phyloP scores from a whole-genome alignment of 2,113 vertebrate species.

The Tyrannus savana region DNA sequence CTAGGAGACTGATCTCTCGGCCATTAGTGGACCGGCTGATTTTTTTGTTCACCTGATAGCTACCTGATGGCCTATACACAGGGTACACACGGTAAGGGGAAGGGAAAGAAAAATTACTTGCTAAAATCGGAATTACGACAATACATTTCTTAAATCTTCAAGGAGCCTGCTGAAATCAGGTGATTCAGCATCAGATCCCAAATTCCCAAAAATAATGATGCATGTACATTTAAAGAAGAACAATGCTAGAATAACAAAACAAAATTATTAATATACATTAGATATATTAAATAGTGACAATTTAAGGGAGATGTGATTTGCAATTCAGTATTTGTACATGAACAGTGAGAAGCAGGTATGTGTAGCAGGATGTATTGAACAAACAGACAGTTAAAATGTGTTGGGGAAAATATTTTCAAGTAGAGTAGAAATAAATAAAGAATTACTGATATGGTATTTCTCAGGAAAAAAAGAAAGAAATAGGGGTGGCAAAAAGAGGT shows the following conservation, averaged over 20 bases:
- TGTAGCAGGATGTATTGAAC: background rate
- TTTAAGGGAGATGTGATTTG: background rate
- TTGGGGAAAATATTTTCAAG: background rate
- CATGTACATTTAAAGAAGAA: background rate
- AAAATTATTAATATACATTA: background rate
- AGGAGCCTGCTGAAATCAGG: background rate
- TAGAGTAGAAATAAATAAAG: background rate
- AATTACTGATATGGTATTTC: background rate
- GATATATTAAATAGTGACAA: background rate
- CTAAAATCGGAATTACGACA: no score
- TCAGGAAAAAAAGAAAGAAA: accelerated
- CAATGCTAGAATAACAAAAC: background rate
- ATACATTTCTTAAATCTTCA: background rate
- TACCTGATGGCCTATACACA: no score
- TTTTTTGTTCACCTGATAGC: no score
- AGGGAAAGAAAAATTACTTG: no score
- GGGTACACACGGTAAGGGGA: no score
- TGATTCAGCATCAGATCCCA: background rate
- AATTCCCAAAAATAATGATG: background rate
- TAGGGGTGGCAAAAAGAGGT: background rate
- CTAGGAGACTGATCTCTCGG: no score
- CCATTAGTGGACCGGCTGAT: no score
- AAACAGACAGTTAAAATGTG: background rate
- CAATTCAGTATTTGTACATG: background rate
- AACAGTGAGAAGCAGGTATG: background rate